Evolutionary conservation across 1,140 invertebrate genomes (phyloP), one percentile per base, ranked within the genome.

Genomic region (Pararge aegeria): DNA sequence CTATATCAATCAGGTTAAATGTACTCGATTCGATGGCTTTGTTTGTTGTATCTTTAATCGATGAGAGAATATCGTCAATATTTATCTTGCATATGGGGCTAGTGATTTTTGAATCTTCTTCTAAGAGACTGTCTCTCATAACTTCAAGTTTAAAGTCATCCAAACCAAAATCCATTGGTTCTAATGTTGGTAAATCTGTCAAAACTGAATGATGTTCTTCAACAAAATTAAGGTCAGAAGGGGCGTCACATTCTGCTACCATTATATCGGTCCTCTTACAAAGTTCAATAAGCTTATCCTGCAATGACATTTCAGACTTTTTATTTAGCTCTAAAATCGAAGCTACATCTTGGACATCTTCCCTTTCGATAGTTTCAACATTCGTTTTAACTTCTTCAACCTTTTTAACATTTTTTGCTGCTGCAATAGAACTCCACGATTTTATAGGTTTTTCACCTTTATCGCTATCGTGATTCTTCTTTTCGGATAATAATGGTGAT

Each of bases 191-290:
- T n/a, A 90, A 68, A 53, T 91, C 89, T 6, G 72, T 61, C 15
- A 85, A 40, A 12, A 76, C 76, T 7, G 82, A 76, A 64, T 90
- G 87, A 66, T 90, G 87, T 75, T 90, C 87, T 48, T 90, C 89
- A 0, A 90, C 78, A 50, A 90, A 90, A 55, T 85, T 83, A 5
- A 90, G 65, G 57, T 88, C 83, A 13, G 79, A 70, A 18, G 86
- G 82, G 1, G 80, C 69, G 58, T 90, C 90, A 40, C 90, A 91
- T 50, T 88, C 73, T 0, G 88, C 90, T 5, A 91, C 81, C 68
- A 90, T 81, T 10, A 91, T 87, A 65, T 91, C 88, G 10, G 77
- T 89, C 62, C 81, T 74, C 55, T 91, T 90, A 50, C 87, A 90
- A 16, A 90, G 62, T 44, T 87, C 74, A 15, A 81, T 75, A 9